Evolutionary conservation across 1,140 invertebrate genomes (phyloP).

Genomic region (Drosophila pectinifera): DNA sequence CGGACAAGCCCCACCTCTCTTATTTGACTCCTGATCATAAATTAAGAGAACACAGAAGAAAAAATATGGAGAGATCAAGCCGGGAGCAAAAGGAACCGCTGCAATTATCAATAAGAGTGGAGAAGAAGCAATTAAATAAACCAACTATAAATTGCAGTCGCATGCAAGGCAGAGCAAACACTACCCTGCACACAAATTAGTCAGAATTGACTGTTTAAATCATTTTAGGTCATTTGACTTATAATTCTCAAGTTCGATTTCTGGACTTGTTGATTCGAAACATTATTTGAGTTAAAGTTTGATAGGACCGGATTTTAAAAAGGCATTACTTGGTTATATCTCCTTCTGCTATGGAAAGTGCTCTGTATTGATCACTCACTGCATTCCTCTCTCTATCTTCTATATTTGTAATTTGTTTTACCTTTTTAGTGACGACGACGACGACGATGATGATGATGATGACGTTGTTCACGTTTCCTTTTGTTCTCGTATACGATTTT

Average conservation of each 20-base stretch:
- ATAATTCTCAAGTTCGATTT: neutral
- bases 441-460: constrained; percentile 10
- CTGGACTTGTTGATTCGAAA: neutral
- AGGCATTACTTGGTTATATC: neutral
- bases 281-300: neutral
- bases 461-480: constrained; percentile 19
- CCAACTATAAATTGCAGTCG: constrained; percentile 25
- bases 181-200: constrained; percentile 9
- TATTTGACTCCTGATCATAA: constrained; percentile 29
- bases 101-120: constrained; percentile 43
- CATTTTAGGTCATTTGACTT: too few relatives aligned
- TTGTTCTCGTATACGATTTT: constrained; percentile 17
- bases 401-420: constrained; percentile 32
- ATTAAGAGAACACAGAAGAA: constrained; percentile 3
- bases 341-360: neutral
- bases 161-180: constrained; percentile 1
- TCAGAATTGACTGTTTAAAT: constrained; percentile 7
- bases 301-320: neutral
- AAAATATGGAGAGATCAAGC: constrained; percentile 11
- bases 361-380: constrained; percentile 10
- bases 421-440: constrained; percentile 28
- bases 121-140: constrained; percentile 29
- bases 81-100: constrained; percentile 29
- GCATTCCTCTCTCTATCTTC: constrained; percentile 16
- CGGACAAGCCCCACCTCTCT: constrained; percentile 4